Conservation (phyloP, 2,888 invertebrate genomes). For the Drosophila meridionalis region DNA sequence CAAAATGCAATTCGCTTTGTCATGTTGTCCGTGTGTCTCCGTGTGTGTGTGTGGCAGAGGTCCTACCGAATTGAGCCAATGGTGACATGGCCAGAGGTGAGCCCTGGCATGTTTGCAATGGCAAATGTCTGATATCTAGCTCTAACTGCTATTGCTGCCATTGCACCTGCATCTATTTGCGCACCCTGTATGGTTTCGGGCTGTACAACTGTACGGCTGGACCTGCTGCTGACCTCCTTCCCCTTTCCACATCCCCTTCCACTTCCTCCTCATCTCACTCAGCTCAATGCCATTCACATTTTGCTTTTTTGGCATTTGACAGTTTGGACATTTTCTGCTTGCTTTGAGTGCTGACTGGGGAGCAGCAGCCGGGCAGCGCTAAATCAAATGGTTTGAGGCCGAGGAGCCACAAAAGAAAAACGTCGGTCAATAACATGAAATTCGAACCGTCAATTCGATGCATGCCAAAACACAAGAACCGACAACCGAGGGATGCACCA, state of each 20-base stretch:
- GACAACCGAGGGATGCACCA: conserved; percentile 1
- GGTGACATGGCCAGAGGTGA: conserved; percentile 59
- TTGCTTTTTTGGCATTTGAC: conserved; percentile 78
- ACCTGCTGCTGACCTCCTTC: conserved; percentile 9
- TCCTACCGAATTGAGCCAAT: conserved; percentile 31
- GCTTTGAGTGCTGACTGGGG: conserved; percentile 55
- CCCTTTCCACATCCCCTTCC: neutral
- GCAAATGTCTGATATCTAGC: conserved; percentile 42
- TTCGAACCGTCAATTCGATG: conserved; percentile 66
- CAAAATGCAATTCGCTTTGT: conserved; percentile 70
- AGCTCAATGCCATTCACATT: conserved; percentile 65
- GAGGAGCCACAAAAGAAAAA: conserved; percentile 46
- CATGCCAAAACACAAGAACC: conserved; percentile 51
- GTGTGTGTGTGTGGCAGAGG: neutral
- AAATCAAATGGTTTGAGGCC: conserved; percentile 11
- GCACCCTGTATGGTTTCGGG: neutral
- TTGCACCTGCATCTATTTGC: conserved; percentile 14
- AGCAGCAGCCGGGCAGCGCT: conserved; percentile 2
- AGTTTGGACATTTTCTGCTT: conserved; percentile 75
- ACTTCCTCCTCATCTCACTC: neutral
- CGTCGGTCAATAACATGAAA: conserved; percentile 67
- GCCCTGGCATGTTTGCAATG: conserved; percentile 33
- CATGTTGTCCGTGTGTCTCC: conserved; percentile 48
- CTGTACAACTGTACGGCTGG: neutral
- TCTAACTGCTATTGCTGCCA: conserved; percentile 13